Conservation (phyloP, 2,888 invertebrate species). For the Drosophila tripunctata region DNA sequence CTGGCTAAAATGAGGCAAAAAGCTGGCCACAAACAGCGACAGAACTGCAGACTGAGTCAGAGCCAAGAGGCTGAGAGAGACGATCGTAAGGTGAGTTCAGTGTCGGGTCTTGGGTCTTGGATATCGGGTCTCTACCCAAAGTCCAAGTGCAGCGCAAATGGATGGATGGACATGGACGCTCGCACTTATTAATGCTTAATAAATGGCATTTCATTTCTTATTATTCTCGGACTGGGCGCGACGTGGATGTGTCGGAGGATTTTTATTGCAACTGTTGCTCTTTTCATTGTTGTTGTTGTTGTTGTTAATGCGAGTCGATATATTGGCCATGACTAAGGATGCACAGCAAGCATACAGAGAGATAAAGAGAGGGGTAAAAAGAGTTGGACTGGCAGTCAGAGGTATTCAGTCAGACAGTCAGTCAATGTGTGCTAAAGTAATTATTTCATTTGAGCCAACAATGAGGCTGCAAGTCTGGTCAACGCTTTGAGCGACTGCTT, state of each 20-base stretch:
- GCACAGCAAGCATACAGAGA: slow-evolving; percentile 28
- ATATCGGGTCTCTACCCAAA: slow-evolving; percentile 6
- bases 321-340: slow-evolving; percentile 80
- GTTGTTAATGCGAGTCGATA: slow-evolving; percentile 78
- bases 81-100: slow-evolving; percentile 12
- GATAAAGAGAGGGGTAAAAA: slow-evolving; percentile 5
- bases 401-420: slow-evolving; percentile 47
- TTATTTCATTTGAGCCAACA: slow-evolving; percentile 82
- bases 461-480: slow-evolving; percentile 78
- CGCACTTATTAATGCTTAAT: slow-evolving; percentile 84
- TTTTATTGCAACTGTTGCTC: slow-evolving; percentile 69
- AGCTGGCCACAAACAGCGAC: slow-evolving; percentile 34
- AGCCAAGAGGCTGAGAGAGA: slow-evolving; percentile 21
- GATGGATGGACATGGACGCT: slow-evolving; percentile 68
- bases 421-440: slow-evolving; percentile 79
- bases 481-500: slow-evolving; percentile 58
- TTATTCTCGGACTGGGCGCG: slow-evolving; percentile 76
- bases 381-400: slow-evolving; percentile 22
- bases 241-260: slow-evolving; percentile 70
- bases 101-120: slow-evolving; percentile 1
- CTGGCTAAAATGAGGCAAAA: slow-evolving; percentile 1
- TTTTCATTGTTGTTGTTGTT: slow-evolving; percentile 41
- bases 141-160: slow-evolving; percentile 66
- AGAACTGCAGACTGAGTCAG: slow-evolving; percentile 37
- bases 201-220: slow-evolving; percentile 84